phyloP scores from a whole-genome alignment of 2,888 invertebrate genomes.

The Machimus atricapillus region DNA sequence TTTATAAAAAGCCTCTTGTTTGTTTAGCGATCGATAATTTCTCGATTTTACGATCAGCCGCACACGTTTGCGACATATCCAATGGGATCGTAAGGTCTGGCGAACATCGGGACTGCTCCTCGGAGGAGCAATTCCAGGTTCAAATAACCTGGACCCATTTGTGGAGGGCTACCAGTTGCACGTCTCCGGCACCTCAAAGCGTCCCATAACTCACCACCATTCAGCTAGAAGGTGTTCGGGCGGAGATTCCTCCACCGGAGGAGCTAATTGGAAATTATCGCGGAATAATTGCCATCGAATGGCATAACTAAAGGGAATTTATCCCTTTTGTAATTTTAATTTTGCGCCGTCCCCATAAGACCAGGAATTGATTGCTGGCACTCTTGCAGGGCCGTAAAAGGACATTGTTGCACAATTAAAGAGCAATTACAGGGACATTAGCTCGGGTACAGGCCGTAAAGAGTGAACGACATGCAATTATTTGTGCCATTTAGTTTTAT shows the following conservation, averaged over 20 bases:
- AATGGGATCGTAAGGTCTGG: background rate
- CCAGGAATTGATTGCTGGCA: constrained; percentile 18
- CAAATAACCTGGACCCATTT: background rate
- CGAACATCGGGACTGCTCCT: background rate
- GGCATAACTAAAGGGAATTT: constrained; percentile 3
- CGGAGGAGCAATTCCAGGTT: background rate
- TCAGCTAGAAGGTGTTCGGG: background rate
- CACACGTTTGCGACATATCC: background rate
- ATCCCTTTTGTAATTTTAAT: constrained; percentile 35
- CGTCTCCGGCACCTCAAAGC: background rate
- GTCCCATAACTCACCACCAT: background rate
- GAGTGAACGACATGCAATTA: constrained; percentile 43
- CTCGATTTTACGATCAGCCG: background rate
- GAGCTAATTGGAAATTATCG: constrained; percentile 28
- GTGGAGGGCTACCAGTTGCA: background rate
- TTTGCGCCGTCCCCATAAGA: constrained; percentile 23
- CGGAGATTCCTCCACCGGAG: background rate
- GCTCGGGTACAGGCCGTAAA: constrained; percentile 35
- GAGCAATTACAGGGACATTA: constrained; percentile 40
- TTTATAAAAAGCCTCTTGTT: background rate
- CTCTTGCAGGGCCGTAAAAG: constrained; percentile 1
- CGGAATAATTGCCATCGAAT: constrained; percentile 8
- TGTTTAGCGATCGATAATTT: background rate
- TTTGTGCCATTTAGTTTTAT: constrained; percentile 43
- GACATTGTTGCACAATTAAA: constrained; percentile 42